phyloP scores from a whole-genome alignment of 2,888 invertebrate species.

The Aphelenchoides bicaudatus region DNA sequence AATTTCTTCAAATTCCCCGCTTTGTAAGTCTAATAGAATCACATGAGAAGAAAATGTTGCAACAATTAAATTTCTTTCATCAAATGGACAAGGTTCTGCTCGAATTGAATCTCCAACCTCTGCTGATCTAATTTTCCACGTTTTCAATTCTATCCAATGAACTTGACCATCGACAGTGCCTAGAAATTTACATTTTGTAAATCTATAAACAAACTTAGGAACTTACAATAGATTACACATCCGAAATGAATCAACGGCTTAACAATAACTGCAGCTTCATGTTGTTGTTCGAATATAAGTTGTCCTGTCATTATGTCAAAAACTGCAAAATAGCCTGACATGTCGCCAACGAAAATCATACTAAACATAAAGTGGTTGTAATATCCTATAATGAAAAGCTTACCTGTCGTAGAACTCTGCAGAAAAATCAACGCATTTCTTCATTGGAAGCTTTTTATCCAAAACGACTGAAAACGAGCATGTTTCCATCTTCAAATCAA shows the following conservation, averaged over 20 bases:
- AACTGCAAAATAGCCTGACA: slow-evolving; percentile 15
- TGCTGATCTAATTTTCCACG: background rate
- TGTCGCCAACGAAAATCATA: slow-evolving; percentile 20
- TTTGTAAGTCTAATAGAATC: slow-evolving; percentile 3
- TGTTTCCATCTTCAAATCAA: no score
- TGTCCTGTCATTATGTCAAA: slow-evolving; percentile 5
- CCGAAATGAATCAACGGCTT: background rate
- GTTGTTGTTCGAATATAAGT: background rate
- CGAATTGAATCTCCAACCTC: slow-evolving; percentile 8
- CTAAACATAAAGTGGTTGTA: background rate
- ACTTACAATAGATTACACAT: background rate
- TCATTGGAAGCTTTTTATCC: slow-evolving; percentile 7
- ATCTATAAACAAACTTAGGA: no score
- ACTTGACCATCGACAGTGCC: slow-evolving; percentile 14
- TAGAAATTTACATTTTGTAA: background rate
- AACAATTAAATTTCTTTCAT: background rate
- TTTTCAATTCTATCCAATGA: background rate
- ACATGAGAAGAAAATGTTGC: slow-evolving; percentile 4
- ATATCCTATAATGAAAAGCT: background rate
- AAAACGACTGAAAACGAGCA: no score
- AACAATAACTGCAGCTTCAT: slow-evolving; percentile 4
- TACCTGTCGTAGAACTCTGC: slow-evolving; percentile 20
- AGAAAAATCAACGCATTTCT: slow-evolving; percentile 20
- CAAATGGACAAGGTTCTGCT: background rate
- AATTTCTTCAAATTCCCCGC: background rate